Base-by-base conservation (phyloP, 2,113 vertebrate species). In the Cnemophilus loriae region DNA sequence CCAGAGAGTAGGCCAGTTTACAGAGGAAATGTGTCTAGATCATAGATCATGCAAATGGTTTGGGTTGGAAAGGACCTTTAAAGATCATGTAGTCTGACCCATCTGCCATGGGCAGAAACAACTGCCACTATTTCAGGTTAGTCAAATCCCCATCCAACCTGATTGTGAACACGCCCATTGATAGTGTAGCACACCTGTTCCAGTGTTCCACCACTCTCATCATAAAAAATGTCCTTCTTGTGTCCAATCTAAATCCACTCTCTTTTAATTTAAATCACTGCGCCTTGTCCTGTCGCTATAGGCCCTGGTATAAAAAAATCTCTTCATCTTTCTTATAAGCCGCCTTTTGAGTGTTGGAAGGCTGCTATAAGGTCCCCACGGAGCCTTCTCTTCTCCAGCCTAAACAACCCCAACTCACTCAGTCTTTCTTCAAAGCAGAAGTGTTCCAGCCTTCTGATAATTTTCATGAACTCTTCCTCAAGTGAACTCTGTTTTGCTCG, bases 321-420 rank as follows among this genome's bases (percentile, higher is more conserved):
- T 23, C 24, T 19, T 42, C 0, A 0, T 1, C 22, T 71, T 76
- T 55, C 42, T 84, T 41, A 13, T 26, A 76, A 88, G 5, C 10
- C 20, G 4, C 2, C 1, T 33, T 82, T 68, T 50, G 50, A 63
- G 6, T 28, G 33, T 2, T 32, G 10, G 28, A 50, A 55, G 14
- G 19, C 11, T 6, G 0, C 24, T 13, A 4, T 55, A 37, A 39
- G 22, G 10, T 64, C 3, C 35, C 11, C 23, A 18, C 3, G 2
- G 18, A 56, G 30, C 33, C 10, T 63, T 37, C 19, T 37, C 10
- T 55, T 80, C 16, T 78, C 14, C 28, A 20, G 6, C 35, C 23
- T 33, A 15, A 73, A 86, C 7, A 86, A 56, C 4, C 2, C 6
- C 27, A 59, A 7, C 20, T 42, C 6, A 57, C 37, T 50, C 7